Base-by-base conservation (phyloP, 2,888 invertebrate genomes). In the Pilophorus perplexus region DNA sequence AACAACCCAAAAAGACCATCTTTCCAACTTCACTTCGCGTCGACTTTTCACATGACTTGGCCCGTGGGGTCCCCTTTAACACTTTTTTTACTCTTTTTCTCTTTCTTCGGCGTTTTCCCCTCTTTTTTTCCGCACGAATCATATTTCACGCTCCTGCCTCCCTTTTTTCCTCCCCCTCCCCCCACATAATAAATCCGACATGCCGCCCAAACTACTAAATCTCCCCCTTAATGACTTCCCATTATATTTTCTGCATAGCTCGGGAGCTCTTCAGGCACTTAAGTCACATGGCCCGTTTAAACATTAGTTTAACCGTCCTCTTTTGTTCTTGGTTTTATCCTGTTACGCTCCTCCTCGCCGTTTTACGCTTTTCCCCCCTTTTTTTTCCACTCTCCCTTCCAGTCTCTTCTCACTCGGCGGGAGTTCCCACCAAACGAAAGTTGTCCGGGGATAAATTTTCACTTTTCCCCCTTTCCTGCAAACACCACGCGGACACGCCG, bases 171-270 rank as follows among this genome's bases (percentile, higher is more conserved):
- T n/a, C n/a, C 50, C 50, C 50, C 16, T 6, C 50, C 50, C 50
- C 27, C 14, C 50, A 27, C 27, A 27, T 27, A 50, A 50, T 50
- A 50, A 50, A 50, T 50, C 50, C 50, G 50, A 50, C 50, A 50
- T 4, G 50, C 50, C 50, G 50, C 50, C 50, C 50, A 23, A 8
- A 50, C 50, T n/a, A 50, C 50, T 50, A 50, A 50, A 50, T 50
- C 50, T 50, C 27, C 25, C 50, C 50, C 50, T 6, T 50, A 50
- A 50, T 50, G 50, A 50, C 50, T 50, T 27, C 50, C 27, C 50
- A 50, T 50, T 50, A 50, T 50, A 50, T 50, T 50, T 50, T 50
- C 50, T 50, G 50, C 27, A 27, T 27, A 50, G 50, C 50, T 27
- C 50, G 27, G 27, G 50, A 23, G 12, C 50, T 50, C n/a, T 20